These are phyloP conservation scores for Porphyrio hochstetteri DNA, from an alignment of 2,113 vertebrate genomes.

Conservation along the genomic window DNA sequence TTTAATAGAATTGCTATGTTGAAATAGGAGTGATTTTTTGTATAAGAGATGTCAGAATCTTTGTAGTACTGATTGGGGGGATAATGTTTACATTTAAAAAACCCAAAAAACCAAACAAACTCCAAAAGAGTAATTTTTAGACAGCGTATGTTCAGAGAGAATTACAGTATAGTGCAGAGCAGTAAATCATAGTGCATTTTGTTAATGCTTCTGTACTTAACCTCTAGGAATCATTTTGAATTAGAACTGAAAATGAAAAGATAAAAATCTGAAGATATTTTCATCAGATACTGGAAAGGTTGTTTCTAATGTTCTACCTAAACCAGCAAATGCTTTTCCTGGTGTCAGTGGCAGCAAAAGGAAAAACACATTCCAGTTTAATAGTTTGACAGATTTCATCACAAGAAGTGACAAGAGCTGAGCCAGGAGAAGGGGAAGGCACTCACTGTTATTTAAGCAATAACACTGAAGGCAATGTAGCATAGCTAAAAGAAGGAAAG, in stretches of 20 bases:
- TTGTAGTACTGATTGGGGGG: not conserved
- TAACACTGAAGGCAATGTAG: not conserved
- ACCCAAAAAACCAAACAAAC: not conserved
- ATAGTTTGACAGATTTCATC: not conserved
- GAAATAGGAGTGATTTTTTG: not conserved
- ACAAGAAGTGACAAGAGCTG: not conserved
- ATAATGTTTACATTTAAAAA: not conserved
- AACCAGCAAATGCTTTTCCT: not conserved
- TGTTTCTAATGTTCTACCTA: not conserved
- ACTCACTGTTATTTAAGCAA: not conserved
- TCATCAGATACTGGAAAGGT: not conserved
- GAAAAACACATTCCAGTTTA: not conserved
- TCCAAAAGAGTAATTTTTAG: not conserved
- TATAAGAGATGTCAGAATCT: not conserved
- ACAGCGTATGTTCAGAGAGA: not conserved
- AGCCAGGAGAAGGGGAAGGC: not conserved
- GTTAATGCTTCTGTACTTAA: not conserved
- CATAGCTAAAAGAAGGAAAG: not conserved
- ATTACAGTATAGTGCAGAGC: not conserved
- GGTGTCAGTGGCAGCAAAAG: not conserved
- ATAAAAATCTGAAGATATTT: not conserved
- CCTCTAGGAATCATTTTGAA: not conserved
- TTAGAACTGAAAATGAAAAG: conserved; percentile 18
- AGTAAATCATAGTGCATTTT: not conserved
- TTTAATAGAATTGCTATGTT: not conserved